Evolutionary conservation across 2,113 vertebrate genomes (phyloP), one percentile per base, ranked within the genome.

Genomic region (Drymodes brunneopygia): DNA sequence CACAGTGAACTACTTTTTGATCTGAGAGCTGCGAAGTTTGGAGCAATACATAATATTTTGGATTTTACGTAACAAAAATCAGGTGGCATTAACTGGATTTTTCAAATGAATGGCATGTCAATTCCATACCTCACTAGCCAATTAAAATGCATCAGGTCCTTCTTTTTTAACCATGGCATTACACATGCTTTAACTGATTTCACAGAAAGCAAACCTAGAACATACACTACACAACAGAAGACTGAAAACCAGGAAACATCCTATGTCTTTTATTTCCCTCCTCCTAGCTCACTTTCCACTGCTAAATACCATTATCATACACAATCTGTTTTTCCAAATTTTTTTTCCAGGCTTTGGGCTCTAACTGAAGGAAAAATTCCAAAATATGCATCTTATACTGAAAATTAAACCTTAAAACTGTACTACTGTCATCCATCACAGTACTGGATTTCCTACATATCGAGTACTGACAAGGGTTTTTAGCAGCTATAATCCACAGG

Each of bases 401-500:
- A 90, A 90, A 93, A 92, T 38, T 42, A 74, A 25, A 54, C 54
- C 31, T 71, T 81, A 66, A 95, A 90, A 64, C n/a, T 11, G 0
- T 71, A 35, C 20, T 73, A 10, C 42, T 60, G 31, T 71, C 22
- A 48, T 64, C 28, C 79, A 38, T 75, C 88, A 64, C 47, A 33
- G 44, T 64, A 86, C 21, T 81, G 47, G 19, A 77, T 58, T 91
- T 90, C 53, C 79, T 67, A 85, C 3, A 8, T 44, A 87, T 58
- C 67, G 90, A 88, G 8, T n/a, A 92, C 25, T 47, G 82, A 86
- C 40, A 85, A 35, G 36, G 9, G 10, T 74, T 88, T 87, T 80
- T 58, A 80, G 47, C 11, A 97, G 96, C 94, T 97, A 97, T 96
- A 97, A 97, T 96, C 96, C 96, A 97, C 95, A 96, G 94, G 96